Evolutionary conservation across 1,140 invertebrate species (phyloP).

Genomic region (Bombus confusus): DNA sequence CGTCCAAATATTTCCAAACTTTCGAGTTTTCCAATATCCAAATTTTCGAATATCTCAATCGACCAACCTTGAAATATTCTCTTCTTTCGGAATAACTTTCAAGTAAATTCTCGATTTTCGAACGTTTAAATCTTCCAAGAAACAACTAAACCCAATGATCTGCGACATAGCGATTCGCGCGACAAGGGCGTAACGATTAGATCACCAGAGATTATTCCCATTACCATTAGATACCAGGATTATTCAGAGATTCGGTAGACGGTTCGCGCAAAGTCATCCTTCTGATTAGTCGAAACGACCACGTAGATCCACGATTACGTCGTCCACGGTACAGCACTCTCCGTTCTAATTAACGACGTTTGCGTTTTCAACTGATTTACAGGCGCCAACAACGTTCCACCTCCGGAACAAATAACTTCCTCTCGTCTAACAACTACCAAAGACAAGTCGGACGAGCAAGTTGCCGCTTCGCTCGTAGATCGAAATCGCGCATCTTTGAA

Average conservation of each 20-base stretch:
- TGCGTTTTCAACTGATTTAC: slow-evolving; percentile 9
- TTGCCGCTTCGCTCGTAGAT: background rate
- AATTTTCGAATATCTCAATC: too few species aligned
- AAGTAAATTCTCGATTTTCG: too few species aligned
- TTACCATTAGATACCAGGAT: background rate
- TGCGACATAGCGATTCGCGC: background rate
- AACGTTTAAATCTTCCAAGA: too few species aligned
- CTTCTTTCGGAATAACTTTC: too few species aligned
- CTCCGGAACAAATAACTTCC: background rate
- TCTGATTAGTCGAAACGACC: slow-evolving; percentile 29
- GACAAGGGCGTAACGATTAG: background rate
- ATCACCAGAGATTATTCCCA: too few species aligned
- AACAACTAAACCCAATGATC: background rate
- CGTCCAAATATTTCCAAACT: background rate
- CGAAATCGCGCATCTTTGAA: background rate
- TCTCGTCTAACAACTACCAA: background rate
- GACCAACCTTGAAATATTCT: too few species aligned
- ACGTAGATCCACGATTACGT: background rate
- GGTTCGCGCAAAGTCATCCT: background rate
- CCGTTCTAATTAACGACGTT: slow-evolving; percentile 1
- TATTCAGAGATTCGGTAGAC: background rate
- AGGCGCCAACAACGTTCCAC: background rate
- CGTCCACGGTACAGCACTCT: background rate
- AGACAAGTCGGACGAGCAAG: slow-evolving; percentile 18
- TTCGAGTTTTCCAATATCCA: too few species aligned